Conservation (phyloP, 2,888 invertebrate genomes). For the Drosophila histrio region DNA sequence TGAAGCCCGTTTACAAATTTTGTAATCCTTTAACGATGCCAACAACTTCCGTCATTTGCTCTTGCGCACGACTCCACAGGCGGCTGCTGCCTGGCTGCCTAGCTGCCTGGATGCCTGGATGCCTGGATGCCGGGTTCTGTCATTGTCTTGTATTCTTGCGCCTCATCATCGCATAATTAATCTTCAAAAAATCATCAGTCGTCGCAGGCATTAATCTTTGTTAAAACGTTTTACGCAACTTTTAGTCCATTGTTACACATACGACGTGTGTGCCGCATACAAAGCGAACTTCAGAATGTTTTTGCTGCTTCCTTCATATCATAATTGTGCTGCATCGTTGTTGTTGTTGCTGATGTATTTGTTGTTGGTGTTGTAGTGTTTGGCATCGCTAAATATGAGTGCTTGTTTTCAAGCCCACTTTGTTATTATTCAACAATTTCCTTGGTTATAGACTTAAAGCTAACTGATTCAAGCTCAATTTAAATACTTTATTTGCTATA, state of each 20-base stretch:
- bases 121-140: conserved; percentile 45
- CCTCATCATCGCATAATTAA: conserved; percentile 81
- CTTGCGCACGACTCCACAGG: conserved; percentile 60
- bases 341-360: conserved; percentile 18
- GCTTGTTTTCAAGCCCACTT: conserved; percentile 56
- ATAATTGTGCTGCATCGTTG: conserved; percentile 54
- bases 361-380: conserved; percentile 25
- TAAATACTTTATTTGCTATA: conserved; percentile 46
- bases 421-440: conserved; percentile 74
- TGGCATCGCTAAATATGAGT: conserved; percentile 47
- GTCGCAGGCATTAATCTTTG: conserved; percentile 80
- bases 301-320: conserved; percentile 42
- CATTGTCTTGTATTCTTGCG: conserved; percentile 68
- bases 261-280: conserved; percentile 74
- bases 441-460: conserved; percentile 65
- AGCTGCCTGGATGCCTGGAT: too few relatives aligned
- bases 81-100: conserved; percentile 16
- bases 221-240: conserved; percentile 76
- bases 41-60: conserved; percentile 64
- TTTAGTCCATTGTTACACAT: conserved; percentile 74
- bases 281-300: conserved; percentile 46
- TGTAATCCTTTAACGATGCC: conserved; percentile 77
- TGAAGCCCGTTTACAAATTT: conserved; percentile 71
- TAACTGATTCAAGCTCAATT: conserved; percentile 32
- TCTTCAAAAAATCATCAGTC: conserved; percentile 81